A percentile compares a stretch with the other conserved stretches of the same genome.
Conservation (phyloP, 2,113 vertebrate genomes). For the Ammodytes dubius region DNA sequence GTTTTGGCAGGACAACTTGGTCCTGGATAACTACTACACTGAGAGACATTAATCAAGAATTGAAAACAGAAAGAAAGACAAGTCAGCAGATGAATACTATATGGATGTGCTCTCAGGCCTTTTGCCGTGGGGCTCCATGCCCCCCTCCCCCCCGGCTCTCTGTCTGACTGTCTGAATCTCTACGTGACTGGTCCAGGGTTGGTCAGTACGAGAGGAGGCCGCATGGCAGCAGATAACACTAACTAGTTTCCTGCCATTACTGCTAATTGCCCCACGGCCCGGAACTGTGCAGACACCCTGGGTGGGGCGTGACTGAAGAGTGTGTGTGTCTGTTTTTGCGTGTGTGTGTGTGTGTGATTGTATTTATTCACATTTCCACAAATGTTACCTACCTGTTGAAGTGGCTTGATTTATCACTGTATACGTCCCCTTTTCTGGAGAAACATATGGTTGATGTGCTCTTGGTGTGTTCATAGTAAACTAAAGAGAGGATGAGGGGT, state of each 20-base stretch:
- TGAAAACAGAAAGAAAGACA: not conserved
- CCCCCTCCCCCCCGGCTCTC: slow-evolving; percentile 39
- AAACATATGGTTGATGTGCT: not conserved
- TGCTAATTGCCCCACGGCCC: slow-evolving; percentile 72
- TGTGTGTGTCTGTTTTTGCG: slow-evolving; percentile 23
- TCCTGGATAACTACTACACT: not conserved
- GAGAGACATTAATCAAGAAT: not conserved
- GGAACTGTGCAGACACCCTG: slow-evolving; percentile 79
- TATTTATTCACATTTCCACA: slow-evolving; percentile 29
- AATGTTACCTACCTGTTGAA: slow-evolving; percentile 20
- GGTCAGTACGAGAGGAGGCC: slow-evolving; percentile 70
- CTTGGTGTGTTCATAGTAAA: not conserved
- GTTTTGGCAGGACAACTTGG: not conserved
- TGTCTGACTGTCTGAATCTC: slow-evolving; percentile 62
- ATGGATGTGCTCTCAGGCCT: slow-evolving; percentile 31
- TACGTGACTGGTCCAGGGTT: slow-evolving; percentile 77
- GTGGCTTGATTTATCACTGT: not conserved
- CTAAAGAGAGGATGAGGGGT: not conserved
- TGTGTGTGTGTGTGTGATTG: slow-evolving; percentile 26
- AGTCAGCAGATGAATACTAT: slow-evolving; percentile 1
- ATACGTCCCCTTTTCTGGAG: not conserved
- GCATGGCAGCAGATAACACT: slow-evolving; percentile 76
- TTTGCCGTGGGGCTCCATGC: slow-evolving; percentile 34
- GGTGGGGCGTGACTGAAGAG: slow-evolving; percentile 75
- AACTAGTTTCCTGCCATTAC: slow-evolving; percentile 83